Percentiles rank a stretch among this genome's conserved stretches.
These are phyloP conservation scores for Sphyrna mokarran DNA, from an alignment of 2,113 vertebrate genomes.

Conservation along the genomic window DNA sequence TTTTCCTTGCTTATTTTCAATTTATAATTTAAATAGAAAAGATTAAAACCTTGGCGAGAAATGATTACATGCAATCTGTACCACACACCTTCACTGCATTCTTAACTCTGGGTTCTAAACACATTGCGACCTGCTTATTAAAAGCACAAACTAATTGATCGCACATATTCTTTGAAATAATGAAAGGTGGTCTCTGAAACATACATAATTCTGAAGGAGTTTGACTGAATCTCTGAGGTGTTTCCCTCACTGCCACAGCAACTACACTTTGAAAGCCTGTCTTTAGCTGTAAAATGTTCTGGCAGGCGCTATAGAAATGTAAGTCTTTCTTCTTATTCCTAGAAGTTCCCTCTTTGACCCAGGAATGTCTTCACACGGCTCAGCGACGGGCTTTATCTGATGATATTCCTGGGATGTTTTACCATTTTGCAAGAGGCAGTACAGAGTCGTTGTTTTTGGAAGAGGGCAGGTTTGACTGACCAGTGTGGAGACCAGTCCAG, in stretches of 20 bases:
- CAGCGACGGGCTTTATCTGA: neutral
- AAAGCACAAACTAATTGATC: no score
- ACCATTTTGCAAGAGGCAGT: neutral
- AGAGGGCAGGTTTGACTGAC: neutral
- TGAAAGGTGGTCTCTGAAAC: no score
- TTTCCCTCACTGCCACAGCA: no score
- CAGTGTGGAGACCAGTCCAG: neutral
- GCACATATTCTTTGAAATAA: no score
- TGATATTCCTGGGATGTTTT: neutral
- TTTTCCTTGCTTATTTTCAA: neutral
- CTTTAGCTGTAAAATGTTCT: neutral
- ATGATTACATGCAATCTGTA: neutral
- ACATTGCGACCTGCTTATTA: no score
- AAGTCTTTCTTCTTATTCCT: neutral
- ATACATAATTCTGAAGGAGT: no score
- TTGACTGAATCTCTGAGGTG: no score
- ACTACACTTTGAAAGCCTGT: neutral
- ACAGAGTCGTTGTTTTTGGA: neutral
- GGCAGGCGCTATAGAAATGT: neutral
- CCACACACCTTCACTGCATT: no score
- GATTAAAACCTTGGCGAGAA: neutral
- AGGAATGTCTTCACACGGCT: neutral
- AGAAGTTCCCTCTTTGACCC: neutral
- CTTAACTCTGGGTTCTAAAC: no score
- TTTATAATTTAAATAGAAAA: neutral